Evolutionary conservation across 2,113 vertebrate species (phyloP), one percentile per base, ranked within the genome.

Genomic region (Rhodinocichla rosea): DNA sequence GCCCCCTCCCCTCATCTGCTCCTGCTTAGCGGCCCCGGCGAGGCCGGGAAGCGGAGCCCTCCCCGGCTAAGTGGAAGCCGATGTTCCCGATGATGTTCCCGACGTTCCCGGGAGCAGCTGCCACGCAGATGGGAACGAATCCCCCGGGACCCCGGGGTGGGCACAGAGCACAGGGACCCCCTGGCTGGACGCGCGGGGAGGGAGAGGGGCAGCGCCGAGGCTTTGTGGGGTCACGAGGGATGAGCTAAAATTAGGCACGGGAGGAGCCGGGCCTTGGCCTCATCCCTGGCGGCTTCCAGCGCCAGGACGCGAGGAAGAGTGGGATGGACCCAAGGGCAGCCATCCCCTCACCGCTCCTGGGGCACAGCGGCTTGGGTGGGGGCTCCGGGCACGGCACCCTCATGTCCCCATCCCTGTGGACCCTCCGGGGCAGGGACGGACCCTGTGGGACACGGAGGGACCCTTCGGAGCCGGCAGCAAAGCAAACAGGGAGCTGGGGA

Each of bases 41-140:
- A 30, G 75, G 64, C 80, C 85, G 91, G 92, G 70, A 73, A 63
- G 79, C 23, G 55, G 1, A 87, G 56, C 56, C 87, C 32, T 49
- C 53, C 82, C n/a, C 0, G 14, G 85, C 0, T 94, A 94, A 96
- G 87, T 83, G 95, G 92, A 96, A 97, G 93, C 95, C 16, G 95
- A 91, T 94, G 95, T 50, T 27, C 27, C 50, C 50, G 50, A 28
- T 15, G 13, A 15, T 26, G 47, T 50, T 27, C 49, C 95, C 16
- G 94, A 91, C 92, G 95, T 81, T 91, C 27, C 59, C 15, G 10
- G 86, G 35, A 91, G 80, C 79, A 30, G 94, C 83, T 13, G 59
- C 78, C 82, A 21, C 27, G 28, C 84, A 90, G 92, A 63, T 12
- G 56, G 70, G 50, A 18, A 15, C 0, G 23, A 40, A 47, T 2